Evolutionary conservation across 2,113 vertebrate genomes (phyloP), one percentile per base, ranked within the genome.

Genomic region (Isichthys henryi): DNA sequence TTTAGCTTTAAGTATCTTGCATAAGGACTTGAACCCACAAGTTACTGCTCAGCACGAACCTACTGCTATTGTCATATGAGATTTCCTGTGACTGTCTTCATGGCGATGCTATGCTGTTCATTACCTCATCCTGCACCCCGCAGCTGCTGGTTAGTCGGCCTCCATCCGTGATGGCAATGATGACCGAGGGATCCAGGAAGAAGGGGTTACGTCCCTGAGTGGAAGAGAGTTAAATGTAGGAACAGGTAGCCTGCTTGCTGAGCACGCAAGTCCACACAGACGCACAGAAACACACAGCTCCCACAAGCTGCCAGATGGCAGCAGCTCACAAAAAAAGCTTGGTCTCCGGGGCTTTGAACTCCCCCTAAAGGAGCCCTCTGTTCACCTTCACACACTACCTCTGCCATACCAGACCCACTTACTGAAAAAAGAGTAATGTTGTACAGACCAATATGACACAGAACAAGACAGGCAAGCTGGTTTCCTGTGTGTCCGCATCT

Each of bases 71-170:
- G 11, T 10, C 43, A n/a, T 21, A n/a, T 23, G 13, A 27, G n/a
- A 23, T 27, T 23, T 27, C 83, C n/a, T 48, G 13, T 0, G 21
- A 19, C 85, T 39, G 15, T 27, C 43, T 62, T 56, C 39, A 62
- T 45, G 39, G 39, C 2, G 52, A 56, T 3, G 49, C 7, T 43
- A 43, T 66, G 97, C 96, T 95, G 45, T 82, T 43, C 82, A 97
- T 96, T 95, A 98, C 97, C 97, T 98, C 97, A 43, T 98, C 98
- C 93, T 98, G 97, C 93, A 98, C 96, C 49, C 97, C 97, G 90
- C 96, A 94, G 82, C 95, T 94, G 90, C 97, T 96, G 89, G 97
- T 98, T 93, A 98, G 94, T 94, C 97, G 98, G 95, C 96, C 98
- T 93, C 98, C 98, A 92, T 98, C 98, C 48, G 97, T 98, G 93